phyloP scores from a whole-genome alignment of 2,113 vertebrate genomes.

The Ovis canadensis region DNA sequence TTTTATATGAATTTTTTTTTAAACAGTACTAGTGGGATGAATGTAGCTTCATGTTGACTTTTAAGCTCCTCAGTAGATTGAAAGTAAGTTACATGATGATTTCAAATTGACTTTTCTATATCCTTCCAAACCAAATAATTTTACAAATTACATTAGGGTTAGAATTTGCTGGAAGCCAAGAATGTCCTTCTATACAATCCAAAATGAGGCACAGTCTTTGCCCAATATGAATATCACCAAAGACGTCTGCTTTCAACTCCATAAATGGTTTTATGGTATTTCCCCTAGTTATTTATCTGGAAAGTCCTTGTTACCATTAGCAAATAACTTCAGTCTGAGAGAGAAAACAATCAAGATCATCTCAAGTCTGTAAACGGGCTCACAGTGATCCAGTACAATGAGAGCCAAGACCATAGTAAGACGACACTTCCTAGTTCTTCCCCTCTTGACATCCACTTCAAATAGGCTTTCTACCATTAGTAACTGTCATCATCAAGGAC shows the following conservation, averaged over 20 bases:
- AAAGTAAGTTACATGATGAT: constrained; percentile 15
- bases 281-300: constrained; percentile 26
- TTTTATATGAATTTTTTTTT: background rate
- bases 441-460: background rate
- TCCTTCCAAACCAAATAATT: constrained; percentile 53
- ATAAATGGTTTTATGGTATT: constrained; percentile 21
- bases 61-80: background rate
- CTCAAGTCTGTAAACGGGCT: background rate
- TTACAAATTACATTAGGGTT: constrained; percentile 54
- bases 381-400: background rate
- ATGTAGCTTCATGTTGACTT: background rate
- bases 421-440: background rate
- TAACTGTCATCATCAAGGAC: background rate
- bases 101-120: constrained; percentile 48
- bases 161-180: constrained; percentile 50
- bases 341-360: constrained; percentile 43
- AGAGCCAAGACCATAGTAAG: background rate
- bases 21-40: background rate
- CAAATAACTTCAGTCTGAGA: constrained; percentile 26
- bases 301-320: constrained; percentile 33
- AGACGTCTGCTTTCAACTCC: background rate
- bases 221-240: constrained; percentile 46
- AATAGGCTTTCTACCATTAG: background rate
- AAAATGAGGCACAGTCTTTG: constrained; percentile 17
- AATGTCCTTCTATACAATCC: constrained; percentile 19